Evolutionary conservation across 2,797 vertebrate species (phyloP), one percentile per base, ranked within the genome.

Genomic region (Crocodylus rhombifer): DNA sequence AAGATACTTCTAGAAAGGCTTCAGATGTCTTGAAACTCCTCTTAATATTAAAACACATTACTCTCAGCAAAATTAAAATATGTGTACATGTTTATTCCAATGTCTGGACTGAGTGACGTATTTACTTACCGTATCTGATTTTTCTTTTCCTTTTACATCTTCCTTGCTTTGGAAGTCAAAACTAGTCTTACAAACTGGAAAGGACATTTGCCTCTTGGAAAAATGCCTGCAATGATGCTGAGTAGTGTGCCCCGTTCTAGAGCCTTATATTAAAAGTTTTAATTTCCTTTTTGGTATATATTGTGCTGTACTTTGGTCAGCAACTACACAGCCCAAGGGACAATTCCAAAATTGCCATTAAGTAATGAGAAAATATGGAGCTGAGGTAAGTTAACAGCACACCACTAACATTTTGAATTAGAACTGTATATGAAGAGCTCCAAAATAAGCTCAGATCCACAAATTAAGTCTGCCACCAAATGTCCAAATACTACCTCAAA

Each of bases 291-390:
- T 73, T 21, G 1, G 0, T 84, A 86, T 89, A 73, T 86, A 94
- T 86, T 5, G n/a, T 69, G 42, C 56, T 92, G 90, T 82, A 62
- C 33, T 93, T 94, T 80, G 55, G 55, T 94, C 81, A 87, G 82
- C 67, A 91, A 80, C 75, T 64, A 28, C 87, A 87, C 4, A 84
- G 30, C 76, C 78, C 80, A 67, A 80, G 5, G 25, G 28, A 36
- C 28, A 30, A 13, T 4, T 93, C 33, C 28, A 86, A 86, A 90
- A 78, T 55, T 82, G 1, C 51, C 15, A 30, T 57, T 82, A 90
- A 93, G 88, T 80, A 89, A 76, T 78, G 63, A 82, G n/a, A 17
- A 86, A 23, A 88, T n/a, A 80, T 1, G 57, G 8, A 4, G 4
- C 0, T 80, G 56, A 94, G 20, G 3, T 61, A 69, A 91, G 14